Evolutionary conservation across 30 jellyfish, hydroid and myxozoan genomes (phyloP).

Genomic region (Aurelia aurita): DNA sequence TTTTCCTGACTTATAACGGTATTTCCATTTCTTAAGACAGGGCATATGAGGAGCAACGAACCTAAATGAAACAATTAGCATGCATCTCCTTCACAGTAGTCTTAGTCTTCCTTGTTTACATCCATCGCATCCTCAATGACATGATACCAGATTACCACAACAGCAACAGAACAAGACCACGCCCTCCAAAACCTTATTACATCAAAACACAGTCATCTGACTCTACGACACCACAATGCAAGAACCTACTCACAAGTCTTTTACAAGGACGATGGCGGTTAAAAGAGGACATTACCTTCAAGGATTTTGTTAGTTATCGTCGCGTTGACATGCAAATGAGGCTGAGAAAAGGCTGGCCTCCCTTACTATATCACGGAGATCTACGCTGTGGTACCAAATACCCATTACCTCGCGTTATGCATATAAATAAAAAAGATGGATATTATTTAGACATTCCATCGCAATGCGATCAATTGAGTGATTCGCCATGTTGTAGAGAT

Average conservation of each 20-base stretch:
- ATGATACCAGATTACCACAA: slow-evolving; percentile 50
- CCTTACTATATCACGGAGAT: slow-evolving; percentile 75
- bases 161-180: slow-evolving; percentile 24
- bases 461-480: slow-evolving; percentile 85
- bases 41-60: slow-evolving; percentile 1
- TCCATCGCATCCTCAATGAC: slow-evolving; percentile 56
- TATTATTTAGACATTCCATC: slow-evolving; percentile 86
- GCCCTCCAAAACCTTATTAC: slow-evolving; percentile 10
- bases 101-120: slow-evolving; percentile 36
- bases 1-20: too few relatives aligned
- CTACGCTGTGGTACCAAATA: slow-evolving; percentile 83
- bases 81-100: slow-evolving; percentile 46
- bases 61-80: slow-evolving; percentile 67
- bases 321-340: slow-evolving; percentile 81
- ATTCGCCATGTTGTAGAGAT: slow-evolving; percentile 90
- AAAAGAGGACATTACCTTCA: slow-evolving; percentile 42
- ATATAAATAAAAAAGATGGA: slow-evolving; percentile 68
- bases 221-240: slow-evolving; percentile 23
- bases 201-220: neutral
- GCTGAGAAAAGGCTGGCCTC: slow-evolving; percentile 94
- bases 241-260: slow-evolving; percentile 35
- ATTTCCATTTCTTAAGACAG: too few relatives aligned
- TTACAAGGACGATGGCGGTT: slow-evolving; percentile 88
- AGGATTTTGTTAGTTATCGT: slow-evolving; percentile 51
- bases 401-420: slow-evolving; percentile 87